Evolutionary conservation across 30 jellyfish, hydroid and myxozoan species (phyloP), one percentile per base, ranked within the genome.

Genomic region (Mastigias papua): DNA sequence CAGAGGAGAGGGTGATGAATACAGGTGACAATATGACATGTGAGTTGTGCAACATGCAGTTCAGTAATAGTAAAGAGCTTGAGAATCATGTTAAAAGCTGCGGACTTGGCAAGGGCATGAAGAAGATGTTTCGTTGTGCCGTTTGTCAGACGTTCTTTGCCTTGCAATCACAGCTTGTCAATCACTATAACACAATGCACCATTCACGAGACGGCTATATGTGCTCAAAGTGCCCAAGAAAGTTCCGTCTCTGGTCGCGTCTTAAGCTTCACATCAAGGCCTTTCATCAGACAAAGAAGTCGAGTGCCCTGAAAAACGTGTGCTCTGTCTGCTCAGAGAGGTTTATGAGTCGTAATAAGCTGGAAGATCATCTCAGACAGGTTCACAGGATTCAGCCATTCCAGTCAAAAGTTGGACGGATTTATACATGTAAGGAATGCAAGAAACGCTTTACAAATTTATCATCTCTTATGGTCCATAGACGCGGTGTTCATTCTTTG

Each of bases 151-250:
- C 95, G 13, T 77, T 76, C 84, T 88, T 93, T 62, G 78, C 96
- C 42, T 23, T 90, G 46, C 86, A 93, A 64, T 69, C 81, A 26
- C 76, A 48, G 60, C 91, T 89, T n/a, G 81, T 81, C 28, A 50
- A 69, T 65, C 98, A 93, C 35, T 88, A 72, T 73, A 82, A 88
- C 78, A 35, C 81, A 10, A 71, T 61, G 63, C 98, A 93, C 34
- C 67, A 49, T 16, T 73, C 96, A 21, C 76, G 88, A 2, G 91
- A 93, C 30, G 98, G 98, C 9, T 93, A 81, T 49, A 57, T 87
- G 57, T 93, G 98, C 91, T 69, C 94, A 35, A 89, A 88, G 70
- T 93, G 98, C 81, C 95, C 96, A 1, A 88, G 91, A 66, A 77
- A 88, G 54, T 88, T 78, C 62, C 93, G 93, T 3, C 73, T 94